Base-by-base conservation (phyloP, 2,888 invertebrate genomes). In the Steinernema hermaphroditum region DNA sequence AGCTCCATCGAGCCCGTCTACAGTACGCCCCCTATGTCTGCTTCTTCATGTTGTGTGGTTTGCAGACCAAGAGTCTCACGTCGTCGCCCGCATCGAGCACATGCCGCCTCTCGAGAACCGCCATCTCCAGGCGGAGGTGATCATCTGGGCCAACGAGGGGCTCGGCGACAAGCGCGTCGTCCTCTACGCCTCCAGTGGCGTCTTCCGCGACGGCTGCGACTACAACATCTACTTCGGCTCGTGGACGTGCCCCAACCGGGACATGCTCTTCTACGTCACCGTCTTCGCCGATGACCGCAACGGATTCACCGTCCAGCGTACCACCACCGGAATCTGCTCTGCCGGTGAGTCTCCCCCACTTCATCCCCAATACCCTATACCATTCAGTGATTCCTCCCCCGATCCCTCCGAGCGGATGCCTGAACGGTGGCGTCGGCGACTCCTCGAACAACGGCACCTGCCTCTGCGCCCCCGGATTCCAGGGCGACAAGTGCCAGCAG, bases 31-130 rank as follows among this genome's bases (percentile, higher is more conserved):
- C 14, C 8, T 29, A 27, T 34, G 2, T 62, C 29, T 16, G 1
- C 29, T 8, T 16, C 37, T 34, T 9, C 12, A 14, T 16, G 54
- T 24, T 43, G n/a, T 32, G 27, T 9, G 12, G 19, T n/a, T 43
- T 71, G 76, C 29, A 77, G 75, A 74, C 54, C 41, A 69, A 8
- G 71, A 74, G 14, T 75, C 77, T 34, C 82, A 82, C 72, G 49
- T 82, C 14, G 82, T 82, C 0, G 82, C 80, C 14, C 62, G 74
- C 34, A 74, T 82, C 74, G 76, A 77, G 49, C 73, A 73, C 32
- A 71, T 76, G 14, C 75, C 75, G 19, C 80, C 81, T 70, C 77
- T 76, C 8, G 73, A 75, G 68, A 62, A 71, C 34, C 32, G 57
- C 34, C 24, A 34, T 41, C 9, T 75, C 16, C 43, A 50, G 32